Evolutionary conservation across 35 echinoderm and acorn worm genomes (phyloP).

Genomic region (Eucidaris tribuloides): DNA sequence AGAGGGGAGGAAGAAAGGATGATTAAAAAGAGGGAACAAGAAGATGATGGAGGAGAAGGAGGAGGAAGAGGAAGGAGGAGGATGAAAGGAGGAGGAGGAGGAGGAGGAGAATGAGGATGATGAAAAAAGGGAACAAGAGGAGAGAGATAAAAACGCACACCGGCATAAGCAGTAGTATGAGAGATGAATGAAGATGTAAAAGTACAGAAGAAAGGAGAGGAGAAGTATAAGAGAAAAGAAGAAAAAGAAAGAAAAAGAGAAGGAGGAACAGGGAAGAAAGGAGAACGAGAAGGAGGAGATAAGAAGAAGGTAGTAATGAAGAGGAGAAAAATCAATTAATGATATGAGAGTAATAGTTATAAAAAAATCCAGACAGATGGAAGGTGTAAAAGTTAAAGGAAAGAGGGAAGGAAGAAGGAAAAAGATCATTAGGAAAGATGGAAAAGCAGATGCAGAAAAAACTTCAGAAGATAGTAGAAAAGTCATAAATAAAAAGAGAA

Average conservation of each 20-base stretch:
- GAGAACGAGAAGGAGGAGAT: neutral
- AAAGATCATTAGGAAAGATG: neutral
- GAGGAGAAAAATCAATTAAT: neutral
- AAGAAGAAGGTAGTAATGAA: neutral
- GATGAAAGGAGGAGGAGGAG: neutral
- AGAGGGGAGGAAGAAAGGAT: too few relatives aligned
- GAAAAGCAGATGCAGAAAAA: neutral
- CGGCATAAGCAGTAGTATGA: neutral
- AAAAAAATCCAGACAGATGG: neutral
- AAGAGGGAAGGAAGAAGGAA: neutral
- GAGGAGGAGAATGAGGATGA: too few relatives aligned
- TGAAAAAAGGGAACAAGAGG: neutral
- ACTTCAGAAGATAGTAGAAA: neutral
- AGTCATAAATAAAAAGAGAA: neutral
- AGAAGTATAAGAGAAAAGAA: too few relatives aligned
- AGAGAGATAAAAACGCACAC: neutral
- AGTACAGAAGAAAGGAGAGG: neutral
- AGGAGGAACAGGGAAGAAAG: too few relatives aligned
- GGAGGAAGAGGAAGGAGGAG: too few relatives aligned
- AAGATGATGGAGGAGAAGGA: neutral
- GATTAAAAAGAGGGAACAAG: neutral
- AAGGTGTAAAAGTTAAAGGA: neutral
- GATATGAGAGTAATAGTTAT: neutral
- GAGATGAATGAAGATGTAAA: neutral
- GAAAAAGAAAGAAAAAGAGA: neutral